Evolutionary conservation across 2,113 vertebrate genomes (phyloP).

Genomic region (Choloepus hoffmanni): DNA sequence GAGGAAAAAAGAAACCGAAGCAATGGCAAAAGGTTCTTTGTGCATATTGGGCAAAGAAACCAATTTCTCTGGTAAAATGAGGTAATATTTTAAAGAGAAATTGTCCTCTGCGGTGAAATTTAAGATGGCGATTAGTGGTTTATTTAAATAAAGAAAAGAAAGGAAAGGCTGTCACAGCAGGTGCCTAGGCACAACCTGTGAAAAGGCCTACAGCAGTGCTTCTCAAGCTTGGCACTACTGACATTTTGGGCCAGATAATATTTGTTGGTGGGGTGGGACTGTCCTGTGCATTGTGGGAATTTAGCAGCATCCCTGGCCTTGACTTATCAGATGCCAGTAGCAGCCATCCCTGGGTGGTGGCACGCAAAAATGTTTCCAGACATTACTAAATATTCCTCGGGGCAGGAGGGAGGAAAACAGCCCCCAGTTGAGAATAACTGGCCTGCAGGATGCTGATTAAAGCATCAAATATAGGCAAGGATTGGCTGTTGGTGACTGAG

Average conservation of each 20-base stretch:
- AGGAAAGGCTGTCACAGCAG: background rate
- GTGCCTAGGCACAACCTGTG: background rate
- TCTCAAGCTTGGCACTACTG: background rate
- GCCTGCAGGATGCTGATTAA: background rate
- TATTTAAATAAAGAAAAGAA: background rate
- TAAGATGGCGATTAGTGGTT: background rate
- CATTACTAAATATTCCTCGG: background rate
- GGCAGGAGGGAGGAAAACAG: background rate
- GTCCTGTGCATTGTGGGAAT: background rate
- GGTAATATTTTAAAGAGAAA: constrained; percentile 2
- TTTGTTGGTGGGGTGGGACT: background rate
- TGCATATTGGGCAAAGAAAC: background rate
- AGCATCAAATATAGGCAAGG: background rate
- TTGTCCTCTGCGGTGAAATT: background rate
- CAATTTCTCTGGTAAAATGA: background rate
- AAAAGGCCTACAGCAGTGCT: background rate
- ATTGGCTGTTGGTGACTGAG: background rate
- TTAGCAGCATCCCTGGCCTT: background rate
- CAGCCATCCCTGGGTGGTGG: background rate
- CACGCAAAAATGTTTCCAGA: background rate
- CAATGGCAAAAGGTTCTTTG: background rate
- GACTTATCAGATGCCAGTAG: background rate
- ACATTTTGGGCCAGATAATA: background rate
- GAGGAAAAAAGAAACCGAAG: background rate
- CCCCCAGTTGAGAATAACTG: background rate